Evolutionary conservation across 2,113 vertebrate species (phyloP), one percentile per base, ranked within the genome.

Genomic region (Miniopterus natalensis): DNA sequence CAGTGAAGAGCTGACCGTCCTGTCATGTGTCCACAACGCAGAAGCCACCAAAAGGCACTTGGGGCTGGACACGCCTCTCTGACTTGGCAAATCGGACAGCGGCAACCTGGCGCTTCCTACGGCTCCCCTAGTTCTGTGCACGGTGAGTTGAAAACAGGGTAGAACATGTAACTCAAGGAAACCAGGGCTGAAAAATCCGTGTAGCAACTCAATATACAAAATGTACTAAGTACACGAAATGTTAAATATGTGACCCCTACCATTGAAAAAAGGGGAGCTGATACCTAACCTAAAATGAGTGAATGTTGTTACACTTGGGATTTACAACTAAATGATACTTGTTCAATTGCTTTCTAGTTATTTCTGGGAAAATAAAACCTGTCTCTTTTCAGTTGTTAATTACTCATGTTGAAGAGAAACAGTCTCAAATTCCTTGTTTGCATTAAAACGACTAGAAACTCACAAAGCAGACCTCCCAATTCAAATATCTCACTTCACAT

Each of bases 41-140:
- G 68, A 95, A 98, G 93, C 90, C 88, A 92, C 90, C 97, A 95
- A 98, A 99, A 99, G 99, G 99, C 99, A 99, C 99, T 99, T 96
- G 97, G 98, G 98, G 98, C 98, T 98, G 97, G 96, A 98, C 94
- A 98, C 94, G 97, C 96, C 98, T 98, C 95, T 94, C 84, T 95
- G 85, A 97, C 97, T 97, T 97, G 97, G 98, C 97, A 98, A 95
- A 84, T 95, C 90, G 85, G 51, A 81, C 96, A 96, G 83, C 89
- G 97, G 97, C 96, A 85, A 90, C 97, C 96, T 95, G 97, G 98
- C 97, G 96, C 98, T 97, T 97, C 88, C 95, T 70, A 92, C 95
- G 90, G 95, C 89, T 90, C 92, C 95, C 96, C 97, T 84, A 1
- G 97, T 96, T 92, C 97, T 97, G 93, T 96, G 96, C 93, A 94